Conservation (phyloP, 2,797 vertebrate species). For the Karalla daura region DNA sequence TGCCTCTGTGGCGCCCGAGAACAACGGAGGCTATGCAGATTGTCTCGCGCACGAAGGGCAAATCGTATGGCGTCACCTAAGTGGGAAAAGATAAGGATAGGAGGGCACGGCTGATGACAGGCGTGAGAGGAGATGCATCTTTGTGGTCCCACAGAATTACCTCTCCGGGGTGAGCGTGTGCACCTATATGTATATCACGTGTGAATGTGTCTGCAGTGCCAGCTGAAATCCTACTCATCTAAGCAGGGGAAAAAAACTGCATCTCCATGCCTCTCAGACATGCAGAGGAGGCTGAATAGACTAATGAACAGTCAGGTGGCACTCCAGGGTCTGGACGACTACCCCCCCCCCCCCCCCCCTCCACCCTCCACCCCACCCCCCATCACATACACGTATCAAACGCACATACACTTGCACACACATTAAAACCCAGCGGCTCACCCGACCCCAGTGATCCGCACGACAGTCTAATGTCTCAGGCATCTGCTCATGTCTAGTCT, state of each 20-base stretch:
- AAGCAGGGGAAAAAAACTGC: conserved; percentile 49
- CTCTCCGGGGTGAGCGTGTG: conserved; percentile 7
- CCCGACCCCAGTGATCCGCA: conserved; percentile 89
- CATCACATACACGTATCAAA: conserved; percentile 79
- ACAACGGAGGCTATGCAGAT: not conserved
- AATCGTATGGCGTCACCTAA: conserved; percentile 4
- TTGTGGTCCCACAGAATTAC: not conserved
- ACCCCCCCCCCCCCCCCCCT: conserved; percentile 21
- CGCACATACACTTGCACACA: conserved; percentile 80
- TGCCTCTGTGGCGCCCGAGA: conserved; percentile 7
- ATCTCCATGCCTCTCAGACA: conserved; percentile 90
- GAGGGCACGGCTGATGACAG: conserved; percentile 1
- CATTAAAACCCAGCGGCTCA: conserved; percentile 89
- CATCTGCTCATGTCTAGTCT: conserved; percentile 97
- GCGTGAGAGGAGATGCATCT: not conserved
- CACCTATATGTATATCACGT: conserved; percentile 47
- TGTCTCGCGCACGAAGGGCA: conserved; percentile 11
- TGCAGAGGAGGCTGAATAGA: conserved; percentile 88
- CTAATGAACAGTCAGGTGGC: conserved; percentile 94
- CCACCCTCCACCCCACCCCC: not conserved
- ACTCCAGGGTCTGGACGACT: conserved; percentile 59
- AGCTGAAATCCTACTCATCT: conserved; percentile 64
- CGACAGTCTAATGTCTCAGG: conserved; percentile 94
- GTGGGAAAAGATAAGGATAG: conserved; percentile 21
- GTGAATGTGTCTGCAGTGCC: conserved; percentile 54